Base-by-base conservation (phyloP, 2,888 invertebrate species). In the Caenorhabditis angaria region DNA sequence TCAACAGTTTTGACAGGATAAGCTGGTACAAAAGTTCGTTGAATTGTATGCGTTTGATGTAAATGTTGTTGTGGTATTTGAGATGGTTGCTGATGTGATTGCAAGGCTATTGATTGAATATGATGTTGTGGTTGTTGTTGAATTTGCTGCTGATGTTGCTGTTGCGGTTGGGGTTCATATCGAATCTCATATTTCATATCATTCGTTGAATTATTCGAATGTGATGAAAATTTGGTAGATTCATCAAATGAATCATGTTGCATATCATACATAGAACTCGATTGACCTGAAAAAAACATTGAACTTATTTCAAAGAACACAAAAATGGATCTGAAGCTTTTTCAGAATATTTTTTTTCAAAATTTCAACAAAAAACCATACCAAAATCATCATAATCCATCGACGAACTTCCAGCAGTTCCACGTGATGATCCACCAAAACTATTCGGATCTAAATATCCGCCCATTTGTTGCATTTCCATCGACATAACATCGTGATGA, bases 401-500 rank as follows among this genome's bases (percentile, higher is more conserved):
- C 5, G 41, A 41, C 10, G 8, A 3, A 41, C 41, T 41, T 3
- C 41, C 41, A 41, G 14, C 18, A 18, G 41, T 5, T 41, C 14
- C 18, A 12, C 10, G 29, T 8, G 28, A 50, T 4, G 50, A 48
- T 32, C 65, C 67, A 24, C 71, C 71, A 63, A 71, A 71, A 55
- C 71, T 67, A 14, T 63, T 58, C 50, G 71, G 71, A 32, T 71
- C 71, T 24, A 71, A 51, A 47, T 71, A 71, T 25, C 62, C 72
- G 28, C 54, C 62, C 24, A 61, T 27, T n/a, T 72, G 69, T 32
- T 64, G 61, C 65, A 73, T 60, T 58, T 73, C 73, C 55, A 73
- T 25, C 32, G 61, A 61, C 61, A 73, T 64, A 10, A 69, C 69
- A 48, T 73, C 73, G 28, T 73, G 73, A 54, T 25, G 25, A n/a